These are phyloP conservation scores for Glyptemys insculpta DNA, from an alignment of 2,797 vertebrate species.

Conservation along the genomic window DNA sequence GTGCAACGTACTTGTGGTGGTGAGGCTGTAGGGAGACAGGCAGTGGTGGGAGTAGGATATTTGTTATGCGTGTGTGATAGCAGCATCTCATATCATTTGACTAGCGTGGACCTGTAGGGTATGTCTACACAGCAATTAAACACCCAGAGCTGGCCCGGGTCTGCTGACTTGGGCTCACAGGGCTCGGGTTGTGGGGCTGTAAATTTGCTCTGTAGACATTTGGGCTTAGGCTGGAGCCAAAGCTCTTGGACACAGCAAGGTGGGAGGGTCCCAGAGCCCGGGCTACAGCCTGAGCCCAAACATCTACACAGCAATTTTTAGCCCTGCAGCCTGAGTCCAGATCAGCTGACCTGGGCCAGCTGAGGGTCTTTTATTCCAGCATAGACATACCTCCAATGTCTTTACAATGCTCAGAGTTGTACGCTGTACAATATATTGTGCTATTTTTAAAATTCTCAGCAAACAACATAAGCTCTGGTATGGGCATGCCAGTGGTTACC, in stretches of 20 bases:
- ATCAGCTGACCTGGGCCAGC: neutral
- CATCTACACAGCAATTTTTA: neutral
- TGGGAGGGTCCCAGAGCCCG: too few relatives aligned
- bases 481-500: conserved; percentile 74
- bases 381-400: neutral
- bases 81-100: neutral
- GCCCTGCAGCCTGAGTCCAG: neutral
- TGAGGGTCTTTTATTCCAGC: neutral
- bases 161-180: too few relatives aligned
- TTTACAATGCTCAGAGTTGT: neutral
- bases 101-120: neutral
- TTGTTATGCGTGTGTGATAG: neutral
- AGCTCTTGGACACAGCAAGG: too few relatives aligned
- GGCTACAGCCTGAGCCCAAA: neutral
- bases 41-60: neutral
- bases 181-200: too few relatives aligned
- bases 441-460: neutral
- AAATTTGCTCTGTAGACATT: too few relatives aligned
- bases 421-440: neutral
- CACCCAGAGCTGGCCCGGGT: too few relatives aligned
- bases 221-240: too few relatives aligned
- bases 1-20: neutral
- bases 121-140: too few relatives aligned
- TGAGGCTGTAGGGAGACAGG: neutral
- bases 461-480: neutral